These are phyloP conservation scores for Falcunculus frontatus DNA, from an alignment of 2,113 vertebrate species.

Conservation along the genomic window DNA sequence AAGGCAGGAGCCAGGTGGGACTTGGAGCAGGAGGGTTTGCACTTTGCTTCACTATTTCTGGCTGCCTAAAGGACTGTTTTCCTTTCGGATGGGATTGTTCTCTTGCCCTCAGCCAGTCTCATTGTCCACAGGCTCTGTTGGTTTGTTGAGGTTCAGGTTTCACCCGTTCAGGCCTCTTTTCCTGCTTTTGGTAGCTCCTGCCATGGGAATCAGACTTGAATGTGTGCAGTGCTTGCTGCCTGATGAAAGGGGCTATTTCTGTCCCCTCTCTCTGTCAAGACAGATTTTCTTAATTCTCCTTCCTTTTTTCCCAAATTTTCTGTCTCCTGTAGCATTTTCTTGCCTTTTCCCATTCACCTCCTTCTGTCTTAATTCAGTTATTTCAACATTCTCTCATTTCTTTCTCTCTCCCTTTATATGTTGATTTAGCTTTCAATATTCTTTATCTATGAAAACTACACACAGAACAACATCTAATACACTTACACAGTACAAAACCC, in stretches of 20 bases:
- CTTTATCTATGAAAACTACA: not conserved
- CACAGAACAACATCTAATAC: not conserved
- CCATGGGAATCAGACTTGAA: not conserved
- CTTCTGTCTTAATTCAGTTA: not conserved
- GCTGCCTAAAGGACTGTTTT: not conserved
- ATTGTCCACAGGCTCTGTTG: not conserved
- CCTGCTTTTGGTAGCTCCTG: conserved; percentile 4
- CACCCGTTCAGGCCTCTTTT: not conserved
- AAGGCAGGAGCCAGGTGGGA: not conserved
- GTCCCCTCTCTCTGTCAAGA: not conserved
- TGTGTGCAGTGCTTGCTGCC: not conserved
- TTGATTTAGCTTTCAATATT: not conserved
- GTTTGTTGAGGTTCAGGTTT: not conserved
- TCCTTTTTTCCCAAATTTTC: not conserved
- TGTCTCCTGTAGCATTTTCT: not conserved
- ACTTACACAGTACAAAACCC: not conserved
- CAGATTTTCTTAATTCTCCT: not conserved
- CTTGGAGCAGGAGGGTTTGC: not conserved
- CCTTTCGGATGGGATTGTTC: not conserved
- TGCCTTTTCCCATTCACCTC: not conserved
- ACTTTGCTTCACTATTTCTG: not conserved
- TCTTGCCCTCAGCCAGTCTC: not conserved
- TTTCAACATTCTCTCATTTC: not conserved
- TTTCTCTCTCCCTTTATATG: not conserved
- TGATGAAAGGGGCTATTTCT: conserved; percentile 4